A percentile compares a stretch with the other conserved stretches of the same genome.
Evolutionary conservation across 23 tunicate species (phyloP).

Genomic region (Phallusia fumigata): DNA sequence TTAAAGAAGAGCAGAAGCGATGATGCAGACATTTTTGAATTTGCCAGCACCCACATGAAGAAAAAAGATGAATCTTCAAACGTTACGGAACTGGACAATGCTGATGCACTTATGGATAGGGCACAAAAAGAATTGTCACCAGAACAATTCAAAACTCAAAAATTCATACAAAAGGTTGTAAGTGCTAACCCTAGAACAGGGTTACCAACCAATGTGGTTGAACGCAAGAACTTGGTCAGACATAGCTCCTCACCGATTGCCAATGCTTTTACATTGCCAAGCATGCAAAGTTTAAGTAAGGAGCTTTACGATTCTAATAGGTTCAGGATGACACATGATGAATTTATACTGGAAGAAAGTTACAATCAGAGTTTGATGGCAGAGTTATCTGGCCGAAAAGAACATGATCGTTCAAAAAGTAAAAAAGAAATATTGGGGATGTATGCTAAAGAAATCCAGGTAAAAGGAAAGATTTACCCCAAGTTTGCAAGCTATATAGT

Average conservation of each 20-base stretch:
- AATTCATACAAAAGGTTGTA: neutral
- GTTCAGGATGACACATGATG: neutral
- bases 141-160: neutral
- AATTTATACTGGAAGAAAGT: neutral
- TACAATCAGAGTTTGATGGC: neutral
- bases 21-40: no score
- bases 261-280: neutral
- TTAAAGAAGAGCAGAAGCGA: no score
- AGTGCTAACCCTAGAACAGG: no score
- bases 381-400: neutral
- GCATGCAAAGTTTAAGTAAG: neutral
- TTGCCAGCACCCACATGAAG: no score
- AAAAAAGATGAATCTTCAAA: no score
- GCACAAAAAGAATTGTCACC: neutral
- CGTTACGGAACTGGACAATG: no score
- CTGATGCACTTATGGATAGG: neutral
- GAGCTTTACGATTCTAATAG: neutral
- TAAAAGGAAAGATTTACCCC: neutral
- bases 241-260: neutral
- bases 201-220: neutral
- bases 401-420: neutral
- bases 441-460: neutral
- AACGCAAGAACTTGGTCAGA: neutral
- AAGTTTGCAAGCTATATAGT: neutral
- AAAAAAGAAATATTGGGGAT: neutral